These are phyloP conservation scores for Dasypogon diadema DNA, from an alignment of 2,888 invertebrate species.

Conservation along the genomic window DNA sequence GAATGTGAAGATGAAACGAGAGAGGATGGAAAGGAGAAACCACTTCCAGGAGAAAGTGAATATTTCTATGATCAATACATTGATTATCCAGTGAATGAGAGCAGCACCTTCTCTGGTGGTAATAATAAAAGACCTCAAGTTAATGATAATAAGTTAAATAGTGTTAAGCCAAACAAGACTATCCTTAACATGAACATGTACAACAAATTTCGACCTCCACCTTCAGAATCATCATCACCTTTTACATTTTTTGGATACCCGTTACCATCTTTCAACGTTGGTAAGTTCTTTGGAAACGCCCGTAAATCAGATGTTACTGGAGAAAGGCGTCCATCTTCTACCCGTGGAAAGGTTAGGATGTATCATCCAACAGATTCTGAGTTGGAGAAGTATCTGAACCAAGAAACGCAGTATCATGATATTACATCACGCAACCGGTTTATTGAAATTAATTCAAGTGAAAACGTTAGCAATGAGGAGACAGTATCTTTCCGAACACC, in stretches of 20 bases:
- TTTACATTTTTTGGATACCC: constrained; percentile 91
- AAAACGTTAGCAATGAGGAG: constrained; percentile 61
- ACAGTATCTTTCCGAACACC: constrained; percentile 64
- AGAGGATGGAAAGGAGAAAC: constrained; percentile 71
- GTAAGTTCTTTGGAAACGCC: constrained; percentile 72
- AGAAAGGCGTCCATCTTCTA: constrained; percentile 30
- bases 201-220: constrained; percentile 59
- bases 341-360: constrained; percentile 65
- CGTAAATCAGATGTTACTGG: constrained; percentile 65
- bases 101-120: constrained; percentile 63
- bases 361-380: constrained; percentile 65
- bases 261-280: constrained; percentile 78
- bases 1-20: constrained; percentile 69
- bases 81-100: constrained; percentile 79
- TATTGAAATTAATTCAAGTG: constrained; percentile 62
- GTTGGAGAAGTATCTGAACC: constrained; percentile 66
- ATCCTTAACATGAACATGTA: constrained; percentile 67
- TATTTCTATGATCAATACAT: constrained; percentile 87
- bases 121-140: constrained; percentile 69
- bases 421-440: constrained; percentile 60
- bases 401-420: constrained; percentile 59
- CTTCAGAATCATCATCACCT: constrained; percentile 73
- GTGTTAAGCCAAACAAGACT: constrained; percentile 70
- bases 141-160: constrained; percentile 65
- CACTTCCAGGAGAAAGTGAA: constrained; percentile 81